Evolutionary conservation across 2,113 vertebrate genomes (phyloP), one percentile per base, ranked within the genome.

Genomic region (Carettochelys insculpta): DNA sequence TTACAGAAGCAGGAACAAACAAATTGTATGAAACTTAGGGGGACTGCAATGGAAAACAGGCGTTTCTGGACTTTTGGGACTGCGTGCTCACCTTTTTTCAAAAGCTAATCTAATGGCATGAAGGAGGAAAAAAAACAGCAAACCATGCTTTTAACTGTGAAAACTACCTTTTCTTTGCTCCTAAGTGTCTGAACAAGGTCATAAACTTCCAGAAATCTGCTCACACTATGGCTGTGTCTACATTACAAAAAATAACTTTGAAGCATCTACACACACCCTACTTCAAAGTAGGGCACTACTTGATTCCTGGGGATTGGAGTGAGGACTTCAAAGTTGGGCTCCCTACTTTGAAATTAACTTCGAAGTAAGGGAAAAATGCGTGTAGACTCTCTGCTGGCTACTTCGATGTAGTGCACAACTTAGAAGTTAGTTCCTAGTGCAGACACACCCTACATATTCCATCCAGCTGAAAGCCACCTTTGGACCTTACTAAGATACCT

Each of bases 11-110:
- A 47, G 24, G 41, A 43, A 79, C 80, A 94, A 84, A 51, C 52
- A 53, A 79, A 88, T 88, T 92, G 88, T 68, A 87, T 77, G 88
- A 75, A 92, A n/a, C 27, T 93, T 88, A 82, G 87, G 93, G 79
- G 73, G 58, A 90, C 65, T 51, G 4, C 43, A 80, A 65, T 78
- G 77, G 52, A 80, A 82, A 87, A 87, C 1, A 77, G 65, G n/a
- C 29, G 17, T 73, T 91, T 88, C 52, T 68, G 88, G n/a, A 86
- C 89, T 86, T n/a, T 80, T 24, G 90, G 82, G 79, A 56, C 82
- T 25, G 24, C 38, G 43, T 24, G 41, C 29, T 61, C 53, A 84
- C 54, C 12, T 82, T 24, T n/a, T 76, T 92, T 77, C 52, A 88
- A 93, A 82, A 96, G 80, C 53, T 80, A 53, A 79, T 85, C 56